A percentile compares a stretch with the other conserved stretches of the same genome.
phyloP scores from a whole-genome alignment of 2,797 vertebrate species.

The Aplochiton taeniatus region DNA sequence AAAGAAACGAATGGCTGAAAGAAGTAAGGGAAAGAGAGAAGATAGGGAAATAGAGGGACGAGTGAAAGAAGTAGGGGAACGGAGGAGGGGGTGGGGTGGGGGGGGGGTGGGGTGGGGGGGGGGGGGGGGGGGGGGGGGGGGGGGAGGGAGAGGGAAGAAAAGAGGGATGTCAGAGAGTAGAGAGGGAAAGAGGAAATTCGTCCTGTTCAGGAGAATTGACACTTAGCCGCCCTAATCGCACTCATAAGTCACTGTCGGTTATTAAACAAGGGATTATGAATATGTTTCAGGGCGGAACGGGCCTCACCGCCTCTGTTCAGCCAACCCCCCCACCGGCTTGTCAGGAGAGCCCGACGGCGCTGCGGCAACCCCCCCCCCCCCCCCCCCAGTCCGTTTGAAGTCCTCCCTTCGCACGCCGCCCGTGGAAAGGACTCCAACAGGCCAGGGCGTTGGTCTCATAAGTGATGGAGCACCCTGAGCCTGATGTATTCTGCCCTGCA shows the following conservation, averaged over 20 bases:
- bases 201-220: too few relatives aligned
- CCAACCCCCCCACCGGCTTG: too few relatives aligned
- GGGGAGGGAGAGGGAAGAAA: slow-evolving; percentile 35
- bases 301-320: too few relatives aligned
- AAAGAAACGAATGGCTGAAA: not conserved
- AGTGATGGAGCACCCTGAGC: slow-evolving; percentile 50
- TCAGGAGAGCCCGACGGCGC: too few relatives aligned
- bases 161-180: slow-evolving; percentile 33
- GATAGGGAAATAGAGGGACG: not conserved
- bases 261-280: slow-evolving; percentile 15
- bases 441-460: slow-evolving; percentile 56
- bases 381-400: slow-evolving; percentile 19
- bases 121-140: slow-evolving; percentile 31
- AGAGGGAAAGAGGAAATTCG: not conserved
- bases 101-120: not conserved
- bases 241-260: slow-evolving; percentile 22
- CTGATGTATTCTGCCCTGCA: slow-evolving; percentile 47
- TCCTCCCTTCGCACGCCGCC: slow-evolving; percentile 7
- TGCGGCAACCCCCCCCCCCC: too few relatives aligned
- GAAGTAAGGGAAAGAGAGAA: not conserved
- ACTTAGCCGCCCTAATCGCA: slow-evolving; percentile 30
- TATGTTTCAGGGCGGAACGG: slow-evolving; percentile 2
- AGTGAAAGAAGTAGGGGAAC: not conserved
- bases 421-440: slow-evolving; percentile 5
- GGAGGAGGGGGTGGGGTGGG: not conserved